Conservation (phyloP, 2,797 vertebrate species). For the Vespertilio murinus region DNA sequence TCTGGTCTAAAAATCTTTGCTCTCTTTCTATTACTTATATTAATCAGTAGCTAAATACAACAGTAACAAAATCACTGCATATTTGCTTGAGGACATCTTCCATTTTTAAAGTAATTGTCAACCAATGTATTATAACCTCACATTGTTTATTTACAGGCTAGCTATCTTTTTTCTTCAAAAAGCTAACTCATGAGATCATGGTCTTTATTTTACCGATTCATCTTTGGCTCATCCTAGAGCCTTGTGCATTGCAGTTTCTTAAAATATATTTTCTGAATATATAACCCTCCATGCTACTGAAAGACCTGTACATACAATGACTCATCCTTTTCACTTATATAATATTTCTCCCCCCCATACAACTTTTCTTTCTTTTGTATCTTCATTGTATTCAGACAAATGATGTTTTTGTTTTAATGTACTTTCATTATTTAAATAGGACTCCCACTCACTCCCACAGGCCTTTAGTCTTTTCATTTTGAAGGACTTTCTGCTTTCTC, state of each 20-base stretch:
- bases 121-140: background rate
- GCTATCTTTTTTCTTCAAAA: background rate
- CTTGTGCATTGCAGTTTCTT: background rate
- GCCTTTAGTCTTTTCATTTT: conserved; percentile 33
- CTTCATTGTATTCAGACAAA: conserved; percentile 36
- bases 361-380: conserved; percentile 30
- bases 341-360: background rate
- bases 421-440: conserved; percentile 53
- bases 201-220: background rate
- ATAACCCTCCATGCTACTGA: background rate
- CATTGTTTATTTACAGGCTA: background rate
- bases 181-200: background rate
- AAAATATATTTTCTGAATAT: conserved; percentile 49
- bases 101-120: background rate
- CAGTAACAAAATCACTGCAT: background rate
- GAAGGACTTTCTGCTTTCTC: conserved; percentile 63
- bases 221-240: background rate
- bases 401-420: background rate
- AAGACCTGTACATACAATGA: background rate
- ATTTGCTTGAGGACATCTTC: background rate
- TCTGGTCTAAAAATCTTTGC: background rate
- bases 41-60: background rate
- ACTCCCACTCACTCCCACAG: background rate
- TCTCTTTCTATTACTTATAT: background rate
- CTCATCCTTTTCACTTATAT: conserved; percentile 60